Conservation (phyloP, 2,797 vertebrate species). For the Aulostomus chinensis region DNA sequence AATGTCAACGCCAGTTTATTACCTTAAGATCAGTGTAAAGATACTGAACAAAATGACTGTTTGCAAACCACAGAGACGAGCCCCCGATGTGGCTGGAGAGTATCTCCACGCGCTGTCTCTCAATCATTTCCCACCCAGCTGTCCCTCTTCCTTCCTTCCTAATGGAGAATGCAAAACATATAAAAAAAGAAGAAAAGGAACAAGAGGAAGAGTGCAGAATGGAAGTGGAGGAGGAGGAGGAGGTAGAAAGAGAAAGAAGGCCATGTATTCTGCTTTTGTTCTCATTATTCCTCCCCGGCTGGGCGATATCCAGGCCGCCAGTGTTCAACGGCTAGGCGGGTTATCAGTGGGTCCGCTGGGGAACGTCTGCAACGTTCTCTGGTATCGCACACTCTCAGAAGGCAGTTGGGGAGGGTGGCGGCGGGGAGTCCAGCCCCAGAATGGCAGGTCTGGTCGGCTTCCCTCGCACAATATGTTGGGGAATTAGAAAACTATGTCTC, state of each 20-base stretch:
- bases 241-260: slow-evolving; percentile 43
- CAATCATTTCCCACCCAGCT: slow-evolving; percentile 13
- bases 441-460: slow-evolving; percentile 27
- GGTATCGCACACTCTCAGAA: slow-evolving; percentile 48
- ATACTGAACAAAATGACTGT: slow-evolving; percentile 58
- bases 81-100: slow-evolving; percentile 11
- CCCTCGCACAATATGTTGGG: slow-evolving; percentile 12
- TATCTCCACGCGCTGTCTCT: slow-evolving; percentile 6
- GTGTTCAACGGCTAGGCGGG: slow-evolving; percentile 40
- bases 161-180: slow-evolving; percentile 4
- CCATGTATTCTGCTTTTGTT: slow-evolving; percentile 64
- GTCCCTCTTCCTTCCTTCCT: slow-evolving; percentile 1
- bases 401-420: not conserved
- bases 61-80: slow-evolving; percentile 46
- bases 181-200: slow-evolving; percentile 17
- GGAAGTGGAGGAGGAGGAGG: slow-evolving; percentile 18
- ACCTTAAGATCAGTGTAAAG: slow-evolving; percentile 66
- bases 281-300: slow-evolving; percentile 59
- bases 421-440: slow-evolving; percentile 17
- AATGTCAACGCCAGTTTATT: slow-evolving; percentile 63
- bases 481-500: slow-evolving; percentile 36
- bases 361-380: slow-evolving; percentile 37
- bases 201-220: slow-evolving; percentile 27
- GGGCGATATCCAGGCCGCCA: slow-evolving; percentile 58
- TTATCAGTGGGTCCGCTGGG: slow-evolving; percentile 58